Conservation (phyloP, 1,140 invertebrate species). For the Dryas iulia region DNA sequence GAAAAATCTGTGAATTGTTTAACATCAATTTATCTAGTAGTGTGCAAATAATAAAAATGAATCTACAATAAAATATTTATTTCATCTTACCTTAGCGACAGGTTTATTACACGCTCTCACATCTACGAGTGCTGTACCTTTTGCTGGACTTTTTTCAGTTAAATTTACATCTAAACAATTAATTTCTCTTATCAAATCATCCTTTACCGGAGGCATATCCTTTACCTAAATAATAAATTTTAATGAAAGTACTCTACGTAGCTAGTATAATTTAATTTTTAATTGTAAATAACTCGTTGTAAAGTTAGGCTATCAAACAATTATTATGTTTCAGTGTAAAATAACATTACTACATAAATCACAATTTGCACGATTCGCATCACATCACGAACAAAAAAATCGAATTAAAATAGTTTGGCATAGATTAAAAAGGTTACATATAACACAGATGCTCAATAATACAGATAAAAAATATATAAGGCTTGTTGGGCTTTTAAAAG, state of each 20-base stretch:
- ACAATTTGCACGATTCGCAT: conserved; percentile 22
- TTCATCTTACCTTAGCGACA: conserved; percentile 69
- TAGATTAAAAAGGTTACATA: neutral
- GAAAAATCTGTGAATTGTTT: neutral
- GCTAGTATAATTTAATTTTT: neutral
- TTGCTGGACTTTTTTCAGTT: conserved; percentile 72
- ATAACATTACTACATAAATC: conserved; percentile 14
- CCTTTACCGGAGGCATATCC: conserved; percentile 79
- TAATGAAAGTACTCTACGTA: neutral
- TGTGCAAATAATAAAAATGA: neutral
- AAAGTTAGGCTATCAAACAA: neutral
- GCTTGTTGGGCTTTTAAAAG: neutral
- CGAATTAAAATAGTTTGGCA: conserved; percentile 17
- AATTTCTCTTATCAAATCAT: conserved; percentile 74
- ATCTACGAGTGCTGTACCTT: conserved; percentile 72
- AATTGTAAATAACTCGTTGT: neutral
- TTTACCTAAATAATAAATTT: conserved; percentile 20
- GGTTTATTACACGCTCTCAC: conserved; percentile 79
- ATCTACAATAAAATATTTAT: neutral
- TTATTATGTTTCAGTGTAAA: conserved; percentile 4
- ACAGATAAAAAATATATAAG: neutral
- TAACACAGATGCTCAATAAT: neutral
- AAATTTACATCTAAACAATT: conserved; percentile 76
- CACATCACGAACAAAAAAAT: conserved; percentile 33
- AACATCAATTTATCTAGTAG: neutral